Evolutionary conservation across 2,888 invertebrate species (phyloP), one percentile per base, ranked within the genome.

Genomic region (Drosophila testacea): DNA sequence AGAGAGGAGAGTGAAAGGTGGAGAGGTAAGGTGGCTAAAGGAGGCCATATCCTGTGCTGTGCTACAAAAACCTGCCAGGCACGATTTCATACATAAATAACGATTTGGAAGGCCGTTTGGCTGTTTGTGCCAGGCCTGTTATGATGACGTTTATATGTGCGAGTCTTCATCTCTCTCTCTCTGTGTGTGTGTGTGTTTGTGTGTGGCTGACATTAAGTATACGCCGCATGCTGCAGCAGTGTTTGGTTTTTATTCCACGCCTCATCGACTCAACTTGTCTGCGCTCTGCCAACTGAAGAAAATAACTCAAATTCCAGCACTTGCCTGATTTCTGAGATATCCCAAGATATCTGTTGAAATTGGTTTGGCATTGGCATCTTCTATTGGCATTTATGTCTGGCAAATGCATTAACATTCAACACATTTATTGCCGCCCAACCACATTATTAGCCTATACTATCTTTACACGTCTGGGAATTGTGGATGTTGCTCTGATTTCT

Each of bases 21-120:
- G 41, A n/a, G 55, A n/a, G 27, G 42, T 6, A 38, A 38, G 57
- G 27, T 57, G 46, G 22, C n/a, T n/a, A 34, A 27, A 46, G 22
- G 36, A 36, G 57, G 47, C 11, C 16, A 47, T 47, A 57, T 57
- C 57, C 57, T 41, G 27, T 51, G 5, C 38, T 28, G 46, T 28
- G 46, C 55, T 55, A 27, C 42, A 70, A 72, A 77, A 74, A 79
- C 65, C 69, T 61, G 80, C 77, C 76, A 70, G 77, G 80, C 88
- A 88, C 80, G 75, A 80, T 77, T 75, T 69, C 81, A 86, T 83
- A 81, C 81, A 86, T 86, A 88, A 90, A 86, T 90, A 83, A 90
- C 79, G 81, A 88, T 85, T 88, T 82, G 69, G 79, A 87, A 77
- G 87, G 87, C 75, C 72, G 60, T 67, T 57, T 57, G 70, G 73